Base-by-base conservation (phyloP, 2,797 vertebrate genomes). In the Premnoplex brunnescens region DNA sequence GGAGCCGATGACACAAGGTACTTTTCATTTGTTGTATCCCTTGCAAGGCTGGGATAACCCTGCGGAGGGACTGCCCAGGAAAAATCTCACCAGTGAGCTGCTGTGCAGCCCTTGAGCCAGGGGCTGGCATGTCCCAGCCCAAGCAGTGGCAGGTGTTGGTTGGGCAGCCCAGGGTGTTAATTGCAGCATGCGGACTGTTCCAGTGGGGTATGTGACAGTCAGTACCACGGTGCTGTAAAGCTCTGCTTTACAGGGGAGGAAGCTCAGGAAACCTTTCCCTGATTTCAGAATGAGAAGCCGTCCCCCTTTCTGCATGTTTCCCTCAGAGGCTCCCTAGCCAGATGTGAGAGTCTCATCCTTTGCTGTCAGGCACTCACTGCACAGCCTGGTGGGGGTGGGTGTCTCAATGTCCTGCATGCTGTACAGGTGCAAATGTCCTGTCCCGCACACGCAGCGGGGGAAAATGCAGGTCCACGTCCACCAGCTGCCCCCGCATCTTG, bases 351-450 rank as follows among this genome's bases (percentile, higher is more conserved):
- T 55, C 37, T 43, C 2, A 23, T 10, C 14, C 48, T 64, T 23
- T 0, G 1, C 73, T 71, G 13, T 1, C 1, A 3, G 43, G 28
- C 21, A 2, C 5, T 8, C 7, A 0, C n/a, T 1, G 9, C 48
- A 6, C 67, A 12, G 49, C 39, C 68, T 27, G 62, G 3, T 20
- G 0, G 4, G 0, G 17, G 12, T 28, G 32, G 4, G 15, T 16
- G n/a, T 10, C 68, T 13, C 21, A 8, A 7, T 5, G 4, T 30
- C 63, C 37, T 8, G 15, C 5, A 1, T 2, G 2, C 46, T 22
- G 14, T 5, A 0, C 12, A 1, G 7, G 14, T 1, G 12, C 10
- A 3, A 9, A 26, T 12, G 34, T 51, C 66, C 66, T 8, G 68
- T 22, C 28, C 37, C 34, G 1, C 22, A 7, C 8, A 2, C 8